Evolutionary conservation across 64 coral and sea anemone species (phyloP).

Genomic region (Acropora yongei): DNA sequence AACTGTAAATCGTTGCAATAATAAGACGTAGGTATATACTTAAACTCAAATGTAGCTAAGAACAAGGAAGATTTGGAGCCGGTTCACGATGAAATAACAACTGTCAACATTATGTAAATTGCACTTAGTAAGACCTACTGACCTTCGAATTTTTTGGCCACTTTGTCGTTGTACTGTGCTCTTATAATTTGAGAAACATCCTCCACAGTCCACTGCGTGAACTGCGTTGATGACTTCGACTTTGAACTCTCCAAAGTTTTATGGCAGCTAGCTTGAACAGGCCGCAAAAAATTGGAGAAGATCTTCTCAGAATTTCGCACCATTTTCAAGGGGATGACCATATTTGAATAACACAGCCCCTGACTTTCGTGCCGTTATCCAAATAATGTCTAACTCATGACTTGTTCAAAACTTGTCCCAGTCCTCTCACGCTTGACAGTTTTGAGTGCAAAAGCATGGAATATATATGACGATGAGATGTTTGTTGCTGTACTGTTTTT

Average conservation of each 20-base stretch:
- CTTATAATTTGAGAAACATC: not conserved
- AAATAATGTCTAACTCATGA: not conserved
- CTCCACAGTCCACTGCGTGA: not conserved
- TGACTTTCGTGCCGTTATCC: not conserved
- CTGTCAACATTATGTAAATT: not conserved
- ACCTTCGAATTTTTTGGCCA: slow-evolving; percentile 11
- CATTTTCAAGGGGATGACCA: no score
- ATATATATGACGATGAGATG: no score
- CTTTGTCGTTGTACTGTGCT: not conserved
- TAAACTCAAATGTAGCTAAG: not conserved
- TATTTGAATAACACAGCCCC: not conserved
- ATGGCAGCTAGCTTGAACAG: not conserved
- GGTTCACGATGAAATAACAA: not conserved
- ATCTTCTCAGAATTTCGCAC: no score
- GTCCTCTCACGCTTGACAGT: not conserved
- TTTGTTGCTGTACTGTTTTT: not conserved
- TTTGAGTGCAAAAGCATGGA: no score
- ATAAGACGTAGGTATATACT: not conserved
- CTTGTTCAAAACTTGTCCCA: not conserved
- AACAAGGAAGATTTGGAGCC: not conserved
- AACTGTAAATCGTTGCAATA: not conserved
- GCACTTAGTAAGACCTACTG: not conserved
- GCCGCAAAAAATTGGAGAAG: not conserved
- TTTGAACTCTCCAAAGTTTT: not conserved
- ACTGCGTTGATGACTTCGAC: not conserved